Percentiles rank a stretch among this genome's conserved stretches.
Evolutionary conservation across 2,888 invertebrate species (phyloP).

Genomic region (Malacosoma neustria): DNA sequence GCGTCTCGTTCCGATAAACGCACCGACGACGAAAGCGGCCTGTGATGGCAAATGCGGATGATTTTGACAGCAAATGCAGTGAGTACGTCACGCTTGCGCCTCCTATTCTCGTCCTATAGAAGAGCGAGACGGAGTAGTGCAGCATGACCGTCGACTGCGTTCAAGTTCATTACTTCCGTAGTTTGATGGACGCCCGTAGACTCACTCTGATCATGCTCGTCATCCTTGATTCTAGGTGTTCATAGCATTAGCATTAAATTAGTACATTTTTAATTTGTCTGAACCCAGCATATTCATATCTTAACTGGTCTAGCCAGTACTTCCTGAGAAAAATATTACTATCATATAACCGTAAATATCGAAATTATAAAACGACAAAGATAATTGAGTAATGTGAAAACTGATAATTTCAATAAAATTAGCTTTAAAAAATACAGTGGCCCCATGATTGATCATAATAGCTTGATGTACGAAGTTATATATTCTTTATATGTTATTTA

Average conservation of each 20-base stretch:
- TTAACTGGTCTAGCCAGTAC: too few species aligned
- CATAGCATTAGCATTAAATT: too few species aligned
- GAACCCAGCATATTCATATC: too few species aligned
- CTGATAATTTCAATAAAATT: too few species aligned
- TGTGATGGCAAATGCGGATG: constrained; percentile 72
- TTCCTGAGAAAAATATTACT: too few species aligned
- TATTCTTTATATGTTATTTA: too few species aligned
- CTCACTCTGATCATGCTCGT: constrained; percentile 58
- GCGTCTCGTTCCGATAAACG: constrained; percentile 75
- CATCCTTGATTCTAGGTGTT: constrained; percentile 30
- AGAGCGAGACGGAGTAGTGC: constrained; percentile 56
- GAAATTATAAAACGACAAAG: too few species aligned
- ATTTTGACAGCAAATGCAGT: constrained; percentile 69
- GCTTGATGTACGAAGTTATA: too few species aligned
- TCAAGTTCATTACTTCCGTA: constrained; percentile 76
- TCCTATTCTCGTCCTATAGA: constrained; percentile 41
- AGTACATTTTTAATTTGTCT: too few species aligned
- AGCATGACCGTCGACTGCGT: constrained; percentile 58
- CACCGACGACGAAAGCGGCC: constrained; percentile 73
- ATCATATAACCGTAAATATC: too few species aligned
- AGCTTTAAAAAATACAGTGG: too few species aligned
- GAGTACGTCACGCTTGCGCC: constrained; percentile 66
- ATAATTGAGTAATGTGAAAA: constrained; percentile 4
- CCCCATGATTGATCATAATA: too few species aligned
- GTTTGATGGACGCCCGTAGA: constrained; percentile 48